Percentiles rank a stretch among this genome's conserved stretches.
Evolutionary conservation across 2,797 vertebrate species (phyloP).

Genomic region (Neosilurus mollespiculum): DNA sequence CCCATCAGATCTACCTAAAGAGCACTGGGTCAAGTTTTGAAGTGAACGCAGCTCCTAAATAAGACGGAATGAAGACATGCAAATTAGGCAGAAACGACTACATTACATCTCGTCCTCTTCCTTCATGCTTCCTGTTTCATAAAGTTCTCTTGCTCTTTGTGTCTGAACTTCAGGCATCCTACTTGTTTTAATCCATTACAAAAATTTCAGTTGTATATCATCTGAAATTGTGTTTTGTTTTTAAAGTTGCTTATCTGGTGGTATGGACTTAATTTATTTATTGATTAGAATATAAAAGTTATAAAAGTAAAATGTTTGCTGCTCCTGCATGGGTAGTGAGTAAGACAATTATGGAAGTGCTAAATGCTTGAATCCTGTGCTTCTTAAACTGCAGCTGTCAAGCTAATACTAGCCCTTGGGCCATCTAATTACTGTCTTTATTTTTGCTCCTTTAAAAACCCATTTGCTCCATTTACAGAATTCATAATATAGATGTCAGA

Average conservation of each 20-base stretch:
- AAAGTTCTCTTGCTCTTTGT: constrained; percentile 30
- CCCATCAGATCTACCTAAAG: not conserved
- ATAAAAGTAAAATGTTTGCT: constrained; percentile 50
- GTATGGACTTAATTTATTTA: constrained; percentile 76
- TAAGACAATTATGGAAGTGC: constrained; percentile 14
- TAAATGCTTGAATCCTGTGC: constrained; percentile 31
- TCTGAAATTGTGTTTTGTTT: constrained; percentile 58
- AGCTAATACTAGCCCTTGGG: constrained; percentile 17
- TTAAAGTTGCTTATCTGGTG: constrained; percentile 58
- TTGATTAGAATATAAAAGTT: constrained; percentile 58
- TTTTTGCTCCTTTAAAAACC: not conserved
- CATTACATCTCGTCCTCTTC: constrained; percentile 66
- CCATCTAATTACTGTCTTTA: constrained; percentile 17
- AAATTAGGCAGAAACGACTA: constrained; percentile 66
- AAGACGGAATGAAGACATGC: constrained; percentile 32
- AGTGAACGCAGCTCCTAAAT: constrained; percentile 31
- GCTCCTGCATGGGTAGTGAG: constrained; percentile 54
- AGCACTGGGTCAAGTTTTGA: not conserved
- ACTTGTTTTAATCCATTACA: constrained; percentile 46
- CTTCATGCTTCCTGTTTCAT: constrained; percentile 33
- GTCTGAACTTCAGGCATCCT: constrained; percentile 37
- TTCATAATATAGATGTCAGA: not conserved
- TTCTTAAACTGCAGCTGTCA: constrained; percentile 31
- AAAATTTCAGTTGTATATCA: constrained; percentile 45
- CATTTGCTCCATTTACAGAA: not conserved